These are phyloP conservation scores for Microdon myrmicae DNA, from an alignment of 2,888 invertebrate species.

Conservation along the genomic window DNA sequence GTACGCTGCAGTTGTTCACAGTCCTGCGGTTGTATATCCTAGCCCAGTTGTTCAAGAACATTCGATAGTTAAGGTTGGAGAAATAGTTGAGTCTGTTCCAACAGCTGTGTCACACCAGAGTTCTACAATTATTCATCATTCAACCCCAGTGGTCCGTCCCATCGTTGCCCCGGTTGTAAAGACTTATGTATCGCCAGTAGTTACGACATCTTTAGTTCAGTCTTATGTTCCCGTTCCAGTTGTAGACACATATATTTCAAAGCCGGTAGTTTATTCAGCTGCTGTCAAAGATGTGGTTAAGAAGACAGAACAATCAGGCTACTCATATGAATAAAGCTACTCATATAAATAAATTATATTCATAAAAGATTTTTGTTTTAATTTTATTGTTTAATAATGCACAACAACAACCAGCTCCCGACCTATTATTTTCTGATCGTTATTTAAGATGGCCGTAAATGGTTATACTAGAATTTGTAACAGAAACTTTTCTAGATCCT, in stretches of 20 bases:
- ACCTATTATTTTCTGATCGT: no score
- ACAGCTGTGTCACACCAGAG: constrained; percentile 68
- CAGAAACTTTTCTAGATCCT: no score
- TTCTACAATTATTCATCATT: constrained; percentile 68
- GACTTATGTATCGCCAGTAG: constrained; percentile 52
- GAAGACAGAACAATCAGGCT: background rate
- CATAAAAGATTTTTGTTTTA: no score
- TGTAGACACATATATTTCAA: constrained; percentile 22
- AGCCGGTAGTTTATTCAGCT: constrained; percentile 21
- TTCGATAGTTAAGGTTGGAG: constrained; percentile 58
- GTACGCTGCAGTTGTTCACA: constrained; percentile 53
- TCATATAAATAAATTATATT: no score
- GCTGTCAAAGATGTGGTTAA: no score
- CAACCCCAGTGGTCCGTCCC: constrained; percentile 55
- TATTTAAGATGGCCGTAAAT: no score
- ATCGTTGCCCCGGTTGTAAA: constrained; percentile 58
- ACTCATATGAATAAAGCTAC: no score
- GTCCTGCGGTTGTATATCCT: constrained; percentile 47
- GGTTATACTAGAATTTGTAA: no score
- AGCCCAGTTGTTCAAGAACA: constrained; percentile 58
- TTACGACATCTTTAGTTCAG: constrained; percentile 54
- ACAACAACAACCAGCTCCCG: no score
- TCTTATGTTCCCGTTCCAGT: constrained; percentile 52
- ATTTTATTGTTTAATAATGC: no score
- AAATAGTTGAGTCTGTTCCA: constrained; percentile 63